Evolutionary conservation across 2,888 invertebrate genomes (phyloP).

Genomic region (Drosophila mettleri): DNA sequence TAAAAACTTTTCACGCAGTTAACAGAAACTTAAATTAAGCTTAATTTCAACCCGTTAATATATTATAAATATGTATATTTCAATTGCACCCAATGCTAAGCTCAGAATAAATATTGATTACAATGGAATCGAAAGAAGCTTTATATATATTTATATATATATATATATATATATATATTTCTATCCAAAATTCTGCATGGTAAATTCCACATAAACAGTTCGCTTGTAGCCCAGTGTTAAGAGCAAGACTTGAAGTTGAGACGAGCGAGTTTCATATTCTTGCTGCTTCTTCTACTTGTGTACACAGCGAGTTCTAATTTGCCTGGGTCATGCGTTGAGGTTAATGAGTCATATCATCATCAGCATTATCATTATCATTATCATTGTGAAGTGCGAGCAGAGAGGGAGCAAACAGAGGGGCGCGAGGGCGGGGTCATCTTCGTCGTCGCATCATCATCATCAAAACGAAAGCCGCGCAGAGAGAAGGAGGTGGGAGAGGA

Average conservation of each 20-base stretch:
- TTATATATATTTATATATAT: not conserved
- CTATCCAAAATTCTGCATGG: too few species aligned
- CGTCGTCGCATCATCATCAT: slow-evolving; percentile 51
- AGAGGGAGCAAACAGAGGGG: not conserved
- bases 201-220: not conserved
- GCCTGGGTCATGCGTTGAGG: slow-evolving; percentile 78
- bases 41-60: too few species aligned
- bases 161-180: not conserved
- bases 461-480: slow-evolving; percentile 51
- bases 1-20: too few species aligned
- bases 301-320: slow-evolving; percentile 71
- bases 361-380: slow-evolving; percentile 55
- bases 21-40: too few species aligned
- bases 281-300: slow-evolving; percentile 33
- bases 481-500: not conserved
- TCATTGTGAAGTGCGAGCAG: slow-evolving; percentile 10
- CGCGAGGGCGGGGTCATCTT: not conserved
- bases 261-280: slow-evolving; percentile 43
- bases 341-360: slow-evolving; percentile 81
- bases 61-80: too few species aligned
- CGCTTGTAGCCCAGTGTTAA: slow-evolving; percentile 35
- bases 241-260: slow-evolving; percentile 44
- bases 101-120: too few species aligned
- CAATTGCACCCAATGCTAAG: too few species aligned
- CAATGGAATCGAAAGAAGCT: too few species aligned